These are phyloP conservation scores for Hermodice carunculata DNA, from an alignment of 2,888 invertebrate genomes.

Conservation along the genomic window DNA sequence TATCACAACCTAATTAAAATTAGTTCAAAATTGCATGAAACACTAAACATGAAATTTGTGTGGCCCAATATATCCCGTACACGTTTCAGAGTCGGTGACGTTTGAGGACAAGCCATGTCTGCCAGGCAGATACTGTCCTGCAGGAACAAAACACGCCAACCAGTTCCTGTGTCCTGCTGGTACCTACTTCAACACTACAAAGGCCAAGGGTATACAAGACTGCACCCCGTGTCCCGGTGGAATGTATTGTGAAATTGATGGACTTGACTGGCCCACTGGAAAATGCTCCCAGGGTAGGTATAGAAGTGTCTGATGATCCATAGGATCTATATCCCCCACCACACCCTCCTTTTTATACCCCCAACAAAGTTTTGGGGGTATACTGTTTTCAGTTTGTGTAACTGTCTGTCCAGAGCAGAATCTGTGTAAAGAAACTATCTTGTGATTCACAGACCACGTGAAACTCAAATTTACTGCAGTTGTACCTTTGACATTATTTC, in stretches of 20 bases:
- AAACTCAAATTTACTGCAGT: too few species aligned
- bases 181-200: slow-evolving; percentile 58
- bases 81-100: slow-evolving; percentile 49
- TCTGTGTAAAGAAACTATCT: too few species aligned
- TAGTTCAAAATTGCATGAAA: too few species aligned
- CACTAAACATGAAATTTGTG: too few species aligned
- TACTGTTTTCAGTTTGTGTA: too few species aligned
- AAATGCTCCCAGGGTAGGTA: slow-evolving; percentile 54
- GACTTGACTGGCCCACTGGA: slow-evolving; percentile 52
- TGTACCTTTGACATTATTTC: too few species aligned
- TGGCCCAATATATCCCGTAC: too few species aligned
- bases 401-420: too few species aligned
- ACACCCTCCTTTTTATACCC: too few species aligned
- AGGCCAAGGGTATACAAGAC: slow-evolving; percentile 50
- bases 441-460: too few species aligned
- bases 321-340: background rate
- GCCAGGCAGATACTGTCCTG: slow-evolving; percentile 61
- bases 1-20: too few species aligned
- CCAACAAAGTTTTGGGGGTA: too few species aligned
- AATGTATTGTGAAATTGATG: slow-evolving; percentile 54
- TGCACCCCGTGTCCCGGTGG: slow-evolving; percentile 55
- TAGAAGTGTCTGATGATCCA: background rate
- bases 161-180: slow-evolving; percentile 60
- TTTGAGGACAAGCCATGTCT: slow-evolving; percentile 58
- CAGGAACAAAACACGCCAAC: slow-evolving; percentile 49